phyloP scores from a whole-genome alignment of 2,113 vertebrate genomes.

The Platysteira castanea region DNA sequence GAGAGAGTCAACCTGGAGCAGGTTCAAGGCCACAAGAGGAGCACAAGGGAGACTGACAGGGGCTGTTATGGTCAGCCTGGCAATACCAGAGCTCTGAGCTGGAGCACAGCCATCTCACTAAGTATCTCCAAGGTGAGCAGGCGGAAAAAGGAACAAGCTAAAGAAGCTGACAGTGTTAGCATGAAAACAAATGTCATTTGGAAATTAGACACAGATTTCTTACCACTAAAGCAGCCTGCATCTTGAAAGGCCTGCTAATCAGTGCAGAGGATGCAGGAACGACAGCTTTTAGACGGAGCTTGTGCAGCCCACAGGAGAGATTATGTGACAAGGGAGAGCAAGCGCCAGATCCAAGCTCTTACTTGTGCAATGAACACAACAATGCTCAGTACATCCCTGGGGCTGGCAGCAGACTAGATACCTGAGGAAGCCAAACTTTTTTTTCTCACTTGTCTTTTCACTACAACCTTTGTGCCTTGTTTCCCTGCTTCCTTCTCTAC shows the following conservation, averaged over 20 bases:
- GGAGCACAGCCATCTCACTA: not conserved
- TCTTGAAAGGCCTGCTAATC: not conserved
- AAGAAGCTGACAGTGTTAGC: not conserved
- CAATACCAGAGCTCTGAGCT: not conserved
- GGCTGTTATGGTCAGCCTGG: not conserved
- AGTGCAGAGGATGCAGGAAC: not conserved
- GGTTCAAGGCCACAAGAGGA: not conserved
- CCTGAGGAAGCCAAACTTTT: not conserved
- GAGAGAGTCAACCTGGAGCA: not conserved
- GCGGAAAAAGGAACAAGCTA: not conserved
- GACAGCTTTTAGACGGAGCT: not conserved
- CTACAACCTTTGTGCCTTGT: not conserved
- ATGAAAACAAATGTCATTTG: not conserved
- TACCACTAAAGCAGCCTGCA: not conserved
- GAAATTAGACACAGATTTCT: not conserved
- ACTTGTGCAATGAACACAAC: not conserved
- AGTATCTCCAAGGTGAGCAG: not conserved
- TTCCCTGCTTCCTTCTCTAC: not conserved
- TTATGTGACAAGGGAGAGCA: rapidly evolving
- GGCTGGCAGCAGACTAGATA: not conserved
- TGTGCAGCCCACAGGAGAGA: not conserved
- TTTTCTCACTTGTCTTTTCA: not conserved
- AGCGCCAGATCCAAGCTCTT: not conserved
- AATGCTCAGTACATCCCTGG: not conserved
- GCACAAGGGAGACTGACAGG: not conserved